These are phyloP conservation scores for Corythoichthys haematopterus DNA, from an alignment of 2,113 vertebrate species.

Conservation along the genomic window DNA sequence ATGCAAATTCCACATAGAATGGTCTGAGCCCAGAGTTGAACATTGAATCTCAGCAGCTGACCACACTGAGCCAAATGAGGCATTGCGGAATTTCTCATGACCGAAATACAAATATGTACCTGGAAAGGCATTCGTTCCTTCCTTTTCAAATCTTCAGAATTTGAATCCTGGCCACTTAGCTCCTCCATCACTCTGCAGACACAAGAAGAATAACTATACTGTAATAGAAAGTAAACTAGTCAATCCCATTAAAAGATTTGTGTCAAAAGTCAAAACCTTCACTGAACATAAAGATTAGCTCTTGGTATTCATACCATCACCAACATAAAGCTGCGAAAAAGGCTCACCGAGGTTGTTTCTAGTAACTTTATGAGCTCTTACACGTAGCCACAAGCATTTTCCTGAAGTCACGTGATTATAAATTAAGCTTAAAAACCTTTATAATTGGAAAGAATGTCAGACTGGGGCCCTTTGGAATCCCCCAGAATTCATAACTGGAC, in stretches of 20 bases:
- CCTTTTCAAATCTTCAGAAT: conserved; percentile 52
- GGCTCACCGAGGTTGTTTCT: neutral
- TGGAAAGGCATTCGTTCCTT: conserved; percentile 63
- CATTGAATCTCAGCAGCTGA: no score
- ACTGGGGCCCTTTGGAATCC: neutral
- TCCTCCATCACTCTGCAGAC: conserved; percentile 57
- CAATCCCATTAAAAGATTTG: neutral
- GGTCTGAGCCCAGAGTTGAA: neutral
- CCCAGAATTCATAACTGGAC: neutral
- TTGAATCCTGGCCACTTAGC: conserved; percentile 37
- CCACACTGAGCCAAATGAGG: neutral
- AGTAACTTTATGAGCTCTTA: neutral
- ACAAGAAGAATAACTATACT: neutral
- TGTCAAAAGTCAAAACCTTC: neutral
- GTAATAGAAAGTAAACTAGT: neutral
- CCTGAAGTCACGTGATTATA: neutral
- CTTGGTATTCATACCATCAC: neutral
- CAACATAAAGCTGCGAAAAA: neutral
- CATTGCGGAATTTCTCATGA: neutral
- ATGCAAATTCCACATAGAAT: neutral
- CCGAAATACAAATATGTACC: conserved; percentile 34
- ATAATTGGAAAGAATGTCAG: conserved; percentile 6
- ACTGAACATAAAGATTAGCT: neutral
- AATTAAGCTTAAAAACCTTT: neutral
- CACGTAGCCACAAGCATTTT: neutral